Base-by-base conservation (phyloP, 2,113 vertebrate genomes). In the Lepisosteus oculatus region DNA sequence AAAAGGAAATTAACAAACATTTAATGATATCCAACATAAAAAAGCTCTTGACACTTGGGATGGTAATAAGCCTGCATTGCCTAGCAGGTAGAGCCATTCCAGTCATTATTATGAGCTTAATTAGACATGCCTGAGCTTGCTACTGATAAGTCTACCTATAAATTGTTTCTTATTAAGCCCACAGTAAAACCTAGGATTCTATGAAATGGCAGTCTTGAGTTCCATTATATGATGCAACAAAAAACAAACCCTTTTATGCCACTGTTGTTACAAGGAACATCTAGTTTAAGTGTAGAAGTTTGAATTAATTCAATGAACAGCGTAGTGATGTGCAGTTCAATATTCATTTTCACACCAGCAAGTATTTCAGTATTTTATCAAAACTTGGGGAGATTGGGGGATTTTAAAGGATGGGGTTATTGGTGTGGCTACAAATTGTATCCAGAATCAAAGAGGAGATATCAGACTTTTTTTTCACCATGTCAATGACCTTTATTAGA, bases 1-100 rank as follows among this genome's bases (percentile, higher is more conserved):
- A 79, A 78, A 67, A 83, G 72, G 62, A 85, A 83, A 85, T 84
- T 78, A 84, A 82, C 63, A 85, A 86, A 86, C 85, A 74, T 78
- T 77, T 80, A 73, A 81, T 69, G 76, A 74, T 82, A 75, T 79
- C 76, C 61, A 69, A 81, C 85, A 81, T 77, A 41, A 78, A 78
- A 78, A 85, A 87, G 87, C 72, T 8, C 80, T 82, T 79, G 84
- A 81, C 79, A 81, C 74, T 82, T 80, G 85, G 82, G 78, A 70
- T 80, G 83, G 77, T 79, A 71, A 77, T 76, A 79, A 79, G 74
- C 67, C 65, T 43, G 72, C 69, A 68, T 82, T 72, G 72, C 74
- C 74, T 74, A 72, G 80, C 82, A 86, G 77, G 85, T 78, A 78
- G 72, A 86, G 78, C 81, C 72, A 76, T 85, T 81, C 78, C 76